phyloP scores from a whole-genome alignment of 2,797 vertebrate genomes.

The Lepilemur ruficaudatus region DNA sequence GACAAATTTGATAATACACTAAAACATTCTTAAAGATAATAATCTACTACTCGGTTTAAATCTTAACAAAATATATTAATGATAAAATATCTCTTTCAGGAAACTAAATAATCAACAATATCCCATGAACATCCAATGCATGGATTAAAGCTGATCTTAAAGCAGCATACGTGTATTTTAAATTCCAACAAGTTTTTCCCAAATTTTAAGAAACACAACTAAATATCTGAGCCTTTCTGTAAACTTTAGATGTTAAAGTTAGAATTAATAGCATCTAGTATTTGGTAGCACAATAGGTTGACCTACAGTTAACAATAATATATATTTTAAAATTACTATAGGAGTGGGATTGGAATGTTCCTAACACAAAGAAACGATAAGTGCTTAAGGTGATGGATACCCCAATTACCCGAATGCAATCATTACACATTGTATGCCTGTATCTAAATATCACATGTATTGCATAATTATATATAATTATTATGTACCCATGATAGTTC shows the following conservation, averaged over 20 bases:
- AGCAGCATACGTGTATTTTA: neutral
- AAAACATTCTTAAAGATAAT: slow-evolving; percentile 33
- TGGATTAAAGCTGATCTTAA: neutral
- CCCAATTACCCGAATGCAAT: no score
- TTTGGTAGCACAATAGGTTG: no score
- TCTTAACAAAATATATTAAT: neutral
- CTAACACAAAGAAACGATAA: no score
- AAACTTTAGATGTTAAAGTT: neutral
- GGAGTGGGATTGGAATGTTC: no score
- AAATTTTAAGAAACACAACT: neutral
- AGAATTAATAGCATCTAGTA: no score
- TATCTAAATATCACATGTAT: no score
- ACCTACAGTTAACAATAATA: no score
- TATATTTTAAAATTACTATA: no score
- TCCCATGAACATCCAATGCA: neutral
- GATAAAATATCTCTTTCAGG: neutral
- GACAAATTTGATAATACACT: neutral
- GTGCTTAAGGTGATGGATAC: no score
- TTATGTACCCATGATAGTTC: no score
- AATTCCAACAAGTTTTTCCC: neutral
- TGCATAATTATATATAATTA: no score
- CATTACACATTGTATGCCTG: no score
- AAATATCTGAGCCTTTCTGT: neutral
- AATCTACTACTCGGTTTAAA: neutral
- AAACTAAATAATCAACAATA: neutral